Evolutionary conservation across 2,797 vertebrate genomes (phyloP).

Genomic region (Vespertilio murinus): DNA sequence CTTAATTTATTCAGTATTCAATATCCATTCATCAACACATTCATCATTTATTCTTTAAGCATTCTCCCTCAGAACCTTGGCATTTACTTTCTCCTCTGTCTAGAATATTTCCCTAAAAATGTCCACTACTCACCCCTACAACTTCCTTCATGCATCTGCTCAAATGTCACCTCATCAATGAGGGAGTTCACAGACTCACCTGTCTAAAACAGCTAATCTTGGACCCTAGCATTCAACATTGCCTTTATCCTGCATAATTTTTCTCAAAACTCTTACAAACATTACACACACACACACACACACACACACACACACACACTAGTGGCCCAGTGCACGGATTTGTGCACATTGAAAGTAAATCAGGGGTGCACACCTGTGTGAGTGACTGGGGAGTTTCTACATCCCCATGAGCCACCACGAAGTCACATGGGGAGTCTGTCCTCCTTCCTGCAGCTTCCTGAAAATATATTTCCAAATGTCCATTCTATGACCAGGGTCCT

Average conservation of each 20-base stretch:
- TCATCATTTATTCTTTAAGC: background rate
- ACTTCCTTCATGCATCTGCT: background rate
- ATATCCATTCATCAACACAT: background rate
- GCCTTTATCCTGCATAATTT: background rate
- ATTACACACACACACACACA: too few species aligned
- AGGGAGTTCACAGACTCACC: background rate
- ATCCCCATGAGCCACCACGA: too few species aligned
- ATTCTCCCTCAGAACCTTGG: background rate
- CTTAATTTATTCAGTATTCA: background rate
- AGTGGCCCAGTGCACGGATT: too few species aligned
- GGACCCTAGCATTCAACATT: background rate
- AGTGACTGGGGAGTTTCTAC: too few species aligned
- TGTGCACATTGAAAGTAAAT: too few species aligned
- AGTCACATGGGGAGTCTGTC: too few species aligned
- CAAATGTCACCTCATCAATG: background rate
- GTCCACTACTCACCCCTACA: background rate
- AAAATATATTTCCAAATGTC: too few species aligned
- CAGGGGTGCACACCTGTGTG: too few species aligned
- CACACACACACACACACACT: too few species aligned
- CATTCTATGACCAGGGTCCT: too few species aligned
- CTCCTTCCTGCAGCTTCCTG: too few species aligned
- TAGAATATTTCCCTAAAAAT: background rate
- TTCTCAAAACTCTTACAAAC: background rate
- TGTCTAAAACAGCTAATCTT: background rate
- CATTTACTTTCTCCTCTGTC: constrained; percentile 4